Evolutionary conservation across 1,140 invertebrate species (phyloP), one percentile per base, ranked within the genome.

Genomic region (Rhyzopertha dominica): DNA sequence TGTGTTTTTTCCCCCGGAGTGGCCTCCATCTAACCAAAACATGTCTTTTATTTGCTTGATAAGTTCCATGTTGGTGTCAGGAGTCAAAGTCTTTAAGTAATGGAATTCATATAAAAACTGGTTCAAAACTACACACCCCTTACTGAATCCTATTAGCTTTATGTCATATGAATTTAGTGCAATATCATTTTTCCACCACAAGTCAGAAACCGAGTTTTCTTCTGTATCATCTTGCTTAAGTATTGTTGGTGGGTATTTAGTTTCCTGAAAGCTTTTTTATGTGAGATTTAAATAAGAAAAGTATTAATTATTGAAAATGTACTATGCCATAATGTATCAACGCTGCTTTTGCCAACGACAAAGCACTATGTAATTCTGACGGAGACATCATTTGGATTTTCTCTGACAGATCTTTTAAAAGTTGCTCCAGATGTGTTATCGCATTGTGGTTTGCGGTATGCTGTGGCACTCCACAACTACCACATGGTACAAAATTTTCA

Each of bases 41-140:
- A 93, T 85, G 45, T 78, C 74, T 43, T 74, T 73, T 22, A 86
- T 82, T 30, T 69, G 69, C 51, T 72, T 74, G 63, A 80, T 59
- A 9, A 64, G 59, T 28, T 62, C 34, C 44, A 74, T 66, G 10
- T 61, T 34, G 39, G 71, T 65, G 25, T 77, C 73, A 4, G 80
- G 78, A 12, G 78, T 81, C 5, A 78, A 61, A 0, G 77, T 80
- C 65, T 81, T 78, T 14, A 79, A 67, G 65, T 83, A 79, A 59
- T 85, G 78, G 66, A 91, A 82, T 66, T 93, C 89, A 61, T 89
- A 84, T 22, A 93, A 73, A 51, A 93, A 73, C 71, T 93, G 90
- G 74, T 93, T 94, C 41, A 94, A 74, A 39, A 93, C 89, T 29
- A 90, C 85, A 69, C 88, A 92, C 26, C 90, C 90, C 76, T 94